Conservation (phyloP, 2,113 vertebrate genomes). For the human region GRCh38 chr7:45555501-45556000, state of each 20-base stretch:
- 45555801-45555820: background rate
- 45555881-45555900: background rate
- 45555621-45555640: background rate
- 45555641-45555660: background rate
- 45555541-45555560: background rate
- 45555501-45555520: background rate
- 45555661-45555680: too few relatives aligned
- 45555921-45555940: background rate
- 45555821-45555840: background rate
- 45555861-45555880: background rate
- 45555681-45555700: background rate
- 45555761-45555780: background rate
- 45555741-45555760: background rate
- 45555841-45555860: background rate
- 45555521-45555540: background rate
- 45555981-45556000: background rate
- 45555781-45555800: background rate
- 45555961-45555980: background rate
- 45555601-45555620: background rate
- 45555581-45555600: background rate
- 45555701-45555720: background rate
- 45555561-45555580: background rate
- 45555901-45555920: background rate
- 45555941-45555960: background rate
- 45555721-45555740: background rate